Evolutionary conservation across 2,797 vertebrate genomes (phyloP).

Genomic region (Otolemur crassicaudatus): DNA sequence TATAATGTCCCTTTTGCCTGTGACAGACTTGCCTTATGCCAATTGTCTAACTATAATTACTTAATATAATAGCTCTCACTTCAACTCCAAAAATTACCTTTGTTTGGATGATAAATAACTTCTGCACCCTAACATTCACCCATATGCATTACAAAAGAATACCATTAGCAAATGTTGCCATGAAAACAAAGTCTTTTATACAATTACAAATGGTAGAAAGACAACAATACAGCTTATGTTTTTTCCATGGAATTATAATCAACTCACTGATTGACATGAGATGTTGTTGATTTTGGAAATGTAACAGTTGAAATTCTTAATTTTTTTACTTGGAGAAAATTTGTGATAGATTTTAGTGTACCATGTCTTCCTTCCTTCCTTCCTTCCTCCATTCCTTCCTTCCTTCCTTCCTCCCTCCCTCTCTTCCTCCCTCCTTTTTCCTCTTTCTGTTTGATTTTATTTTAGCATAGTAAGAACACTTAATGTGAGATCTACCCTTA

Average conservation of each 20-base stretch:
- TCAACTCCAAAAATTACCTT: neutral
- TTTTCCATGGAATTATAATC: slow-evolving; percentile 11
- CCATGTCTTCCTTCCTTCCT: neutral
- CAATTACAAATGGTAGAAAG: neutral
- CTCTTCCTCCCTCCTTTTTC: neutral
- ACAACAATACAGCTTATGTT: neutral
- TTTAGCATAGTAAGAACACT: neutral
- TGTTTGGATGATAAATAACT: neutral
- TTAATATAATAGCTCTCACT: neutral
- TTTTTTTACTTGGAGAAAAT: neutral
- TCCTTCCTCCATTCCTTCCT: too few species aligned
- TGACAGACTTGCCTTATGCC: neutral
- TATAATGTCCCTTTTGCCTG: neutral
- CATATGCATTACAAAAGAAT: neutral
- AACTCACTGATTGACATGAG: neutral
- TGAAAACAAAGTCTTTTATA: neutral
- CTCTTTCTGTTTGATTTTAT: neutral
- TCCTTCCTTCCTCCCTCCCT: too few species aligned
- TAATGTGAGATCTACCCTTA: neutral
- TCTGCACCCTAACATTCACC: neutral
- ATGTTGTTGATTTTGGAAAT: neutral
- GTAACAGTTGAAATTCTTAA: neutral
- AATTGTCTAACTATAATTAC: neutral
- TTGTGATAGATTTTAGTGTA: neutral
- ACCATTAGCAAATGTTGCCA: neutral